Conservation (phyloP, 2,888 invertebrate species). For the Diabrotica balteata region DNA sequence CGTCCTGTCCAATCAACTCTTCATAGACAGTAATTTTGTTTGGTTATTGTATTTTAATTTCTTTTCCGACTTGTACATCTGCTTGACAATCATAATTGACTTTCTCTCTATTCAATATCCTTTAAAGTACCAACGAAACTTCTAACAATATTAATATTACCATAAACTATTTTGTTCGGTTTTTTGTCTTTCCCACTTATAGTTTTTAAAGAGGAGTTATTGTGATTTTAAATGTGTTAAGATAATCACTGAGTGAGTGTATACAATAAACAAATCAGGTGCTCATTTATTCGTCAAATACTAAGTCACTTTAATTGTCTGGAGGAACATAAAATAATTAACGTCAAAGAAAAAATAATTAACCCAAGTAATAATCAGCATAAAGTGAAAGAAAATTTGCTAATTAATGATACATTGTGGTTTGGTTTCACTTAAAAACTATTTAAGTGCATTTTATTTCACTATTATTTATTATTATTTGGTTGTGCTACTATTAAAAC, state of each 20-base stretch:
- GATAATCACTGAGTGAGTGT: neutral
- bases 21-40: conserved; percentile 23
- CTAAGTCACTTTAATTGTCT: neutral
- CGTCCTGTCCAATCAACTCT: conserved; percentile 27
- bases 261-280: conserved; percentile 4
- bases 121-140: conserved; percentile 12
- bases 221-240: neutral
- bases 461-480: too few relatives aligned
- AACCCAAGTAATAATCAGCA: too few relatives aligned
- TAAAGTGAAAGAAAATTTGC: too few relatives aligned
- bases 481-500: too few relatives aligned
- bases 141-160: conserved; percentile 13
- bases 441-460: too few relatives aligned
- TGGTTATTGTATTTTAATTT: conserved; percentile 34
- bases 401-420: too few relatives aligned
- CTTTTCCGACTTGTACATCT: conserved; percentile 18
- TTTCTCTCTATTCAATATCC: conserved; percentile 23
- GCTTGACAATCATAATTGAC: conserved; percentile 23
- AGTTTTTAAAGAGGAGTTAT: conserved; percentile 5
- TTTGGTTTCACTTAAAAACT: too few relatives aligned
- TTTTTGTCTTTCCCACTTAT: conserved; percentile 13
- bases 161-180: conserved; percentile 14
- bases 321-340: too few relatives aligned
- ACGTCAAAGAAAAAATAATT: neutral
- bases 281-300: neutral